Percentiles rank a stretch among this genome's conserved stretches.
Conservation (phyloP, 2,888 invertebrate species). For the Parnassius apollo region DNA sequence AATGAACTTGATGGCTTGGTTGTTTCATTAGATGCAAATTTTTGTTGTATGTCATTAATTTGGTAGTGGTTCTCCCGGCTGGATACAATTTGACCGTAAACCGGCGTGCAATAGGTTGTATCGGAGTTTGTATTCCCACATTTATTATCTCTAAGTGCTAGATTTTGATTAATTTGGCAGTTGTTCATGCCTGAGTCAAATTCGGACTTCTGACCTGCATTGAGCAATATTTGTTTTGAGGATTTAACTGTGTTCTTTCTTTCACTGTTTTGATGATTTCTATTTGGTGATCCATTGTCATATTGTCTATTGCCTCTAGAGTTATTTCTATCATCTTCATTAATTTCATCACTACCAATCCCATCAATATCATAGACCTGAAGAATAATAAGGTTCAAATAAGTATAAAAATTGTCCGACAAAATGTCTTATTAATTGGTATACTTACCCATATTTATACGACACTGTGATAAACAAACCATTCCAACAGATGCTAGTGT, state of each 20-base stretch:
- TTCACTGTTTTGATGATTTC: constrained; percentile 38
- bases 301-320: constrained; percentile 42
- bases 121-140: constrained; percentile 53
- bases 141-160: constrained; percentile 50
- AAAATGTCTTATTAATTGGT: too few relatives aligned
- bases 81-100: constrained; percentile 75
- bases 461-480: too few relatives aligned
- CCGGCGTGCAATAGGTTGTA: constrained; percentile 72
- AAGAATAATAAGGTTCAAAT: constrained; percentile 30
- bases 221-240: constrained; percentile 72
- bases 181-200: constrained; percentile 78
- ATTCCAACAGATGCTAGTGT: too few relatives aligned
- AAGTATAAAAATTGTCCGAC: too few relatives aligned
- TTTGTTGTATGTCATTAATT: constrained; percentile 75
- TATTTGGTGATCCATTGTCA: constrained; percentile 50
- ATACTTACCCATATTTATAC: too few relatives aligned
- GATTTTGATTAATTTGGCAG: constrained; percentile 63
- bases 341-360: constrained; percentile 62
- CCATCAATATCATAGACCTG: constrained; percentile 78
- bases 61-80: constrained; percentile 74
- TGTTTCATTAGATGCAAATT: constrained; percentile 59
- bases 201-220: constrained; percentile 74
- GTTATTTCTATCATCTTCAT: constrained; percentile 60
- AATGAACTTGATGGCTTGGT: constrained; percentile 70
- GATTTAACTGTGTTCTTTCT: constrained; percentile 66